These are phyloP conservation scores for Synergus gifuensis DNA, from an alignment of 2,888 invertebrate species.

Conservation along the genomic window DNA sequence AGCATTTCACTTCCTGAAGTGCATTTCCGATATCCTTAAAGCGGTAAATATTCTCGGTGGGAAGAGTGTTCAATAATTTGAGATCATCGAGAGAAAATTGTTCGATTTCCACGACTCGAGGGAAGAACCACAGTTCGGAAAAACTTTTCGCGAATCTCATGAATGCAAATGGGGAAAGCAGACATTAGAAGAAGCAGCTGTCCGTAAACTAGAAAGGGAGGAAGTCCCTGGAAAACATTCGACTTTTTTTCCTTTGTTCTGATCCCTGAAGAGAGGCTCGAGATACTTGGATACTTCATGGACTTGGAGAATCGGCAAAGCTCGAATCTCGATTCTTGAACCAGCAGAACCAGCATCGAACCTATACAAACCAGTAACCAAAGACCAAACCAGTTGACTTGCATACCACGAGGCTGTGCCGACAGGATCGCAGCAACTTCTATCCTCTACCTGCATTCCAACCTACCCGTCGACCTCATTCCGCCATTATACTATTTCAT, in stretches of 20 bases:
- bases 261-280: slow-evolving; percentile 4
- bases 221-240: slow-evolving; percentile 18
- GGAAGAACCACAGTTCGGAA: background rate
- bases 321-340: background rate
- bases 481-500: slow-evolving; percentile 71
- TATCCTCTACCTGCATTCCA: slow-evolving; percentile 74
- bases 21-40: slow-evolving; percentile 21
- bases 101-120: slow-evolving; percentile 5
- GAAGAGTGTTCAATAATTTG: slow-evolving; percentile 9
- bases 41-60: slow-evolving; percentile 21
- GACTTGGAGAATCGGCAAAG: slow-evolving; percentile 14
- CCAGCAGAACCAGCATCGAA: background rate
- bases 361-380: slow-evolving; percentile 56
- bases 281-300: slow-evolving; percentile 8
- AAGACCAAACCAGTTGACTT: slow-evolving; percentile 62
- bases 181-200: background rate
- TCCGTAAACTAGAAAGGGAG: background rate
- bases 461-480: slow-evolving; percentile 73
- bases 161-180: slow-evolving; percentile 1
- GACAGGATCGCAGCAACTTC: slow-evolving; percentile 60
- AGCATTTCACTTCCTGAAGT: background rate
- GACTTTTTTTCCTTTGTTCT: slow-evolving; percentile 8
- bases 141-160: slow-evolving; percentile 28
- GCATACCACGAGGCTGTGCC: slow-evolving; percentile 59
- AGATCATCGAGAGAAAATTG: background rate